Conservation (phyloP, 1,140 invertebrate species). For the Sminthurides bifidus region DNA sequence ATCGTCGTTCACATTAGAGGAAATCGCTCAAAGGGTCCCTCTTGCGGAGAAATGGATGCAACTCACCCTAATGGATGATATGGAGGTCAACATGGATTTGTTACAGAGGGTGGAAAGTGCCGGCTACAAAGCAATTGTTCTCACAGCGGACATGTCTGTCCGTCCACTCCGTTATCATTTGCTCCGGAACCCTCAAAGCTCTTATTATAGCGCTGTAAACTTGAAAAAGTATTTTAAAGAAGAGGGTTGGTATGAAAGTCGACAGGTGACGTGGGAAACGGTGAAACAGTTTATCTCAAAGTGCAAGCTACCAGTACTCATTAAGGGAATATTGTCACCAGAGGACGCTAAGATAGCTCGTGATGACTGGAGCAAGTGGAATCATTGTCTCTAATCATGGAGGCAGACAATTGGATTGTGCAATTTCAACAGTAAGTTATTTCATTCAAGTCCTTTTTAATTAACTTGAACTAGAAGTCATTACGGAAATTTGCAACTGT, state of each 20-base stretch:
- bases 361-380: constrained; percentile 56
- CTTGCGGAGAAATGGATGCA: constrained; percentile 41
- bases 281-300: not conserved
- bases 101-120: not conserved
- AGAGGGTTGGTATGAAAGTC: constrained; percentile 78
- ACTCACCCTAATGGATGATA: not conserved
- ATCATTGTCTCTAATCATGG: constrained; percentile 89
- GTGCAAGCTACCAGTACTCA: constrained; percentile 60
- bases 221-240: too few species aligned
- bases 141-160: constrained; percentile 57
- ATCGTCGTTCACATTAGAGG: constrained; percentile 35
- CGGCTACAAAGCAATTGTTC: constrained; percentile 2
- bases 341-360: constrained; percentile 70
- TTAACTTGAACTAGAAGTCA: not conserved
- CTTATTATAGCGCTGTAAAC: constrained; percentile 53
- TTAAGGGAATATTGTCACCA: constrained; percentile 77
- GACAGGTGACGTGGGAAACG: constrained; percentile 61
- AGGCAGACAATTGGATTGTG: constrained; percentile 71
- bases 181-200: constrained; percentile 55
- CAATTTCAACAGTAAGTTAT: constrained; percentile 58
- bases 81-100: not conserved
- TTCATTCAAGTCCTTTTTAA: too few species aligned
- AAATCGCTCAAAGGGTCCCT: constrained; percentile 42
- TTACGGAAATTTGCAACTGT: not conserved
- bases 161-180: not conserved